Evolutionary conservation across 1,140 invertebrate species (phyloP), one percentile per base, ranked within the genome.

Genomic region (Panulirus ornatus): DNA sequence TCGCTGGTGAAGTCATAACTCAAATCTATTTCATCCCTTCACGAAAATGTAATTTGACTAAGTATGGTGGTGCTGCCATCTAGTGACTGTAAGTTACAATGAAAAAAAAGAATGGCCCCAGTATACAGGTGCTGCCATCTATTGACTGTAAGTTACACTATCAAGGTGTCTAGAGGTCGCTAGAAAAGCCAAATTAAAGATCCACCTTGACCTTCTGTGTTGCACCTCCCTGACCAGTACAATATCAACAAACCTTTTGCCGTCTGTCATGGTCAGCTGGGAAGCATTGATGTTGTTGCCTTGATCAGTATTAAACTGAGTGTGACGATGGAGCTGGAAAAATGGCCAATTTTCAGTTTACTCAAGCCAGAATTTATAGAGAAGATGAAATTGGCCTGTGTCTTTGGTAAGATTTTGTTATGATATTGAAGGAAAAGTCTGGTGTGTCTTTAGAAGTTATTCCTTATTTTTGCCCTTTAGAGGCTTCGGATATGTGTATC

Each of bases 301-400:
- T 51, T 36, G 19, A 58, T 38, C 19, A 34, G 5, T 36, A 16
- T 16, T 19, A 36, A 58, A 19, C 14, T 58, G 36, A 66, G 16
- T 66, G n/a, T 66, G 27, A 81, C 78, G 14, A 94, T 94, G 91
- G 94, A 95, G 93, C 93, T 96, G 40, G 95, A 94, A 84, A 95
- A 95, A 84, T 96, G 96, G 96, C 95, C 95, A 3, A 95, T 96
- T 36, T 96, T 96, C 91, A 95, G 94, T 91, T 93, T 96, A 2
- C 92, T 96, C 36, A 94, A 95, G 40, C 93, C 93, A 9, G 94
- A 95, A 47, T 95, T 96, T 91, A 92, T 95, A 0, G 91, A 93
- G 1, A 94, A 94, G 88, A 94, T 96, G 44, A 94, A 95, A 91
- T 94, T 95, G 90, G 94, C 95, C 40, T 94, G 95, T 92, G 95